Evolutionary conservation across 1,140 invertebrate species (phyloP).

Genomic region (Pristionchus pacificus): DNA sequence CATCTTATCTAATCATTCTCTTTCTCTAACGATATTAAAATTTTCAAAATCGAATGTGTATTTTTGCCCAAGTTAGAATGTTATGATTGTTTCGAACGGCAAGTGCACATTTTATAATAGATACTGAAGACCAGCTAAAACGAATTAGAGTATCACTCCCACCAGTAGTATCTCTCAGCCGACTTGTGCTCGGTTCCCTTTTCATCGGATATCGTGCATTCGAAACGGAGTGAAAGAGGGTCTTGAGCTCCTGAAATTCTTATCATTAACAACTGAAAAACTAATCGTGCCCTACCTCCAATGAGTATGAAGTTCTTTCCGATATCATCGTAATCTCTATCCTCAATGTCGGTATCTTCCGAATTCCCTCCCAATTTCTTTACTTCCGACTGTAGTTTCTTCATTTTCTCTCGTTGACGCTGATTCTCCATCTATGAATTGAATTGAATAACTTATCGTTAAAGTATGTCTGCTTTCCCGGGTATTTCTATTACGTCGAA

Average conservation of each 20-base stretch:
- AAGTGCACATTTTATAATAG: too few relatives aligned
- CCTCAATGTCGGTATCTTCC: conserved; percentile 34
- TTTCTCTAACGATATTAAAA: too few relatives aligned
- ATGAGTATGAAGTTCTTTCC: conserved; percentile 44
- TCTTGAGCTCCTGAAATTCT: conserved; percentile 19
- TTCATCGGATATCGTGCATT: conserved; percentile 36
- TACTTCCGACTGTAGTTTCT: conserved; percentile 38
- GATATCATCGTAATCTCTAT: conserved; percentile 48
- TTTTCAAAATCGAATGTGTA: too few relatives aligned
- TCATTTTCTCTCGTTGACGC: conserved; percentile 43
- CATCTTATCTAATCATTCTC: too few relatives aligned
- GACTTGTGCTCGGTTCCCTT: conserved; percentile 48
- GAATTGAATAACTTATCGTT: conserved; percentile 18
- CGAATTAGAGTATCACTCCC: too few relatives aligned
- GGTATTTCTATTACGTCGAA: conserved; percentile 6
- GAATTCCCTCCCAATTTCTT: conserved; percentile 24
- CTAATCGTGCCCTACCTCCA: conserved; percentile 32
- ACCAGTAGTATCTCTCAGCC: conserved; percentile 49
- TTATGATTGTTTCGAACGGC: too few relatives aligned
- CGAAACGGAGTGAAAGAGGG: conserved; percentile 39
- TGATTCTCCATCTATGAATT: conserved; percentile 46
- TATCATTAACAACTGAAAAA: conserved; percentile 8
- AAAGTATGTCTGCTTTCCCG: not conserved
- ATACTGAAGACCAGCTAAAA: too few relatives aligned
- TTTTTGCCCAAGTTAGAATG: too few relatives aligned